These are phyloP conservation scores for Colossoma macropomum DNA, from an alignment of 2,113 vertebrate genomes.

Conservation along the genomic window DNA sequence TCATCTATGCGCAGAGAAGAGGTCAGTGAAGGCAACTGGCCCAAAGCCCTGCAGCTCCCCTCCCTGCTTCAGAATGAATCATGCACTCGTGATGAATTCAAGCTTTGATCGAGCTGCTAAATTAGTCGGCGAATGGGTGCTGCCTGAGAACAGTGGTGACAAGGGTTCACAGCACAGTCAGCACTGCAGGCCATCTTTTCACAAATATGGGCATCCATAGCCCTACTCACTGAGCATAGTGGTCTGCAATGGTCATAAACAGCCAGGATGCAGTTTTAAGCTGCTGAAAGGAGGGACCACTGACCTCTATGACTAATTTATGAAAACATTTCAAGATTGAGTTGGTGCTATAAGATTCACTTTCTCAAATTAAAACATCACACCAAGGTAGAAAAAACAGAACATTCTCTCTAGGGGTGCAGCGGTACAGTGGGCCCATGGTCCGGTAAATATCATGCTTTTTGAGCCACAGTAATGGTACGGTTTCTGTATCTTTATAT, in stretches of 20 bases:
- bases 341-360: too few species aligned
- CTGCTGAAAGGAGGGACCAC: too few species aligned
- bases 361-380: too few species aligned
- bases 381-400: too few species aligned
- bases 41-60: not conserved
- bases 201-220: not conserved
- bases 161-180: constrained; percentile 12
- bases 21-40: constrained; percentile 52
- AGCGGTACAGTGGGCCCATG: too few species aligned
- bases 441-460: too few species aligned
- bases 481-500: too few species aligned
- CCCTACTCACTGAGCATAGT: not conserved
- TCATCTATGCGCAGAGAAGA: constrained; percentile 22
- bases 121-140: constrained; percentile 2
- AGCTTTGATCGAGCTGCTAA: not conserved
- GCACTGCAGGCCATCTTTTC: not conserved
- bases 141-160: not conserved
- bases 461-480: too few species aligned
- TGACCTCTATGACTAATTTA: too few species aligned
- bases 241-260: not conserved
- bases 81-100: not conserved
- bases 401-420: too few species aligned
- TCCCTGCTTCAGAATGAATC: not conserved
- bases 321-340: too few species aligned
- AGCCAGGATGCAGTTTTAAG: too few species aligned